Conservation (phyloP, 2,113 vertebrate genomes). For the Oreochromis spilurus region DNA sequence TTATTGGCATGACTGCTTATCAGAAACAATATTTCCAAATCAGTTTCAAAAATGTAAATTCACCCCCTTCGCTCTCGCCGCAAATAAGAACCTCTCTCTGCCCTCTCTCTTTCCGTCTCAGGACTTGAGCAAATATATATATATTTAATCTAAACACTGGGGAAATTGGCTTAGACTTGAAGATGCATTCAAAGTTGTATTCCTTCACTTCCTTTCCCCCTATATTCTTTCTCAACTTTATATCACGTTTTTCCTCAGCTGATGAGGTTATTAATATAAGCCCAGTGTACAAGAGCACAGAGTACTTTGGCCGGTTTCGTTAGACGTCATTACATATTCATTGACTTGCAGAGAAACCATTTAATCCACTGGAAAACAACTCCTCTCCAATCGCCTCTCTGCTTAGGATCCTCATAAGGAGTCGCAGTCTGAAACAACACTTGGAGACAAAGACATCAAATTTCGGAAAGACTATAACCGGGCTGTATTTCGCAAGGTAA, state of each 20-base stretch:
- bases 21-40: conserved; percentile 60
- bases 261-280: conserved; percentile 39
- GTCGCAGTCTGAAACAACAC: conserved; percentile 8
- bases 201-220: conserved; percentile 22
- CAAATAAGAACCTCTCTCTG: not conserved
- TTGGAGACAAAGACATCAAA: not conserved
- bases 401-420: conserved; percentile 39
- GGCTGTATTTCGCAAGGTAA: not conserved
- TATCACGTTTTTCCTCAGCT: conserved; percentile 5
- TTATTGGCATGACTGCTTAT: conserved; percentile 62
- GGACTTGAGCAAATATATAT: conserved; percentile 71
- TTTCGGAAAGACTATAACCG: conserved; percentile 2
- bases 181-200: conserved; percentile 57
- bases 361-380: conserved; percentile 67
- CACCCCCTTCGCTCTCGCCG: conserved; percentile 26
- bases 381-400: conserved; percentile 51
- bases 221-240: conserved; percentile 32
- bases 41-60: conserved; percentile 39
- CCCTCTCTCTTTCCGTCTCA: conserved; percentile 7
- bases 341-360: conserved; percentile 68
- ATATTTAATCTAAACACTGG: conserved; percentile 45
- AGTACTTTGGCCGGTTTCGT: conserved; percentile 39
- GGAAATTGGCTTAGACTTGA: conserved; percentile 41
- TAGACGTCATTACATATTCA: conserved; percentile 74
- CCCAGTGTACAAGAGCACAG: conserved; percentile 8